Percentiles rank a stretch among this genome's conserved stretches.
Evolutionary conservation across 2,888 invertebrate species (phyloP).

Genomic region (Trichacis sp.): DNA sequence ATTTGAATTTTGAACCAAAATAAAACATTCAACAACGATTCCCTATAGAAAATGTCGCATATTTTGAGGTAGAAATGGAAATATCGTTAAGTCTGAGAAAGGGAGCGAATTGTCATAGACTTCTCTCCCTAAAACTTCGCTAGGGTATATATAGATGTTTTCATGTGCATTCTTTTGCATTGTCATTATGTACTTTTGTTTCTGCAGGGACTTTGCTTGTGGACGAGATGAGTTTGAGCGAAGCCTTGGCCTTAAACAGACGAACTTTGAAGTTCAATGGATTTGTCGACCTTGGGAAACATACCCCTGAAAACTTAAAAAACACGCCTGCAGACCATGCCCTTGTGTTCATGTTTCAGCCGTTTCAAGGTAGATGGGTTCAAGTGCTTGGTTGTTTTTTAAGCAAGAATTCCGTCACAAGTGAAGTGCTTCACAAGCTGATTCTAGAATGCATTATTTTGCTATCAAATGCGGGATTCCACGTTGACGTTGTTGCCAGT

Average conservation of each 20-base stretch:
- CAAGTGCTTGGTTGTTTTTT: slow-evolving; percentile 44
- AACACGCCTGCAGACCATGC: slow-evolving; percentile 44
- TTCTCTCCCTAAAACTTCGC: too few species aligned
- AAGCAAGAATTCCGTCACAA: slow-evolving; percentile 13
- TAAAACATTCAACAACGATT: too few species aligned
- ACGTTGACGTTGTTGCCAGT: slow-evolving; percentile 17
- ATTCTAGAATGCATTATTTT: neutral
- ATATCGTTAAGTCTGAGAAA: too few species aligned
- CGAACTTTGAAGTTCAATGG: neutral
- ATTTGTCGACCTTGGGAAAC: neutral
- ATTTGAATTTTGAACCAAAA: too few species aligned
- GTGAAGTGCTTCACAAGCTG: too few species aligned
- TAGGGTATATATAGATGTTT: too few species aligned
- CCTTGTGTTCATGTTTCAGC: slow-evolving; percentile 44
- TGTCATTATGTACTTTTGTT: neutral
- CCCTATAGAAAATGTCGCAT: too few species aligned
- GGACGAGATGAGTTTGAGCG: slow-evolving; percentile 13
- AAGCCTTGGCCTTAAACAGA: neutral
- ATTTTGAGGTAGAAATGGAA: too few species aligned
- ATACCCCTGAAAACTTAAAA: neutral
- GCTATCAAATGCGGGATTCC: slow-evolving; percentile 7
- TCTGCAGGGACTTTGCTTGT: slow-evolving; percentile 12
- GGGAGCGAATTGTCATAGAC: too few species aligned
- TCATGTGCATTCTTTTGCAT: too few species aligned
- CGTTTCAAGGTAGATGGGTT: slow-evolving; percentile 37